These are phyloP conservation scores for Eristalis pertinax DNA, from an alignment of 2,888 invertebrate genomes.

Conservation along the genomic window DNA sequence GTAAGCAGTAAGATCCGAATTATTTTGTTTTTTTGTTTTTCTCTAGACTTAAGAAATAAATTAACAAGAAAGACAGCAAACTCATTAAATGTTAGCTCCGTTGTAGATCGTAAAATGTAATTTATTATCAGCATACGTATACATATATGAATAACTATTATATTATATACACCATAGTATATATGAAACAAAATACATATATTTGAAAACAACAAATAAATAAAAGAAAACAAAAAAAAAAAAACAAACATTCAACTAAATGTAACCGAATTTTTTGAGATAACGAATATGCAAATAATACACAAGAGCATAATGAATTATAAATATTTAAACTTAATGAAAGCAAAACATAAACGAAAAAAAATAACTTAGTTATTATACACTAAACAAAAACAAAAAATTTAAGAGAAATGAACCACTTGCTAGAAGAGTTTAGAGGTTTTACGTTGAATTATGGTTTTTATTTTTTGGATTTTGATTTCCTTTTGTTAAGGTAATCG, in stretches of 20 bases:
- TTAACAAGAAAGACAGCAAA: slow-evolving; percentile 44
- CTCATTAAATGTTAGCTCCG: slow-evolving; percentile 69
- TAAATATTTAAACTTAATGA: slow-evolving; percentile 64
- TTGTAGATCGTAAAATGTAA: slow-evolving; percentile 71
- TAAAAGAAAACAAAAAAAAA: slow-evolving; percentile 5
- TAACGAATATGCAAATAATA: slow-evolving; percentile 70
- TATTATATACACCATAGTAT: slow-evolving; percentile 61
- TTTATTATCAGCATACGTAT: slow-evolving; percentile 72
- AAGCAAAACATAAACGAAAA: slow-evolving; percentile 18
- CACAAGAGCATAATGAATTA: slow-evolving; percentile 54
- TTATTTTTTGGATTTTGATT: slow-evolving; percentile 36
- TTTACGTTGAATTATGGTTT: slow-evolving; percentile 44
- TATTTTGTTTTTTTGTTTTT: slow-evolving; percentile 5
- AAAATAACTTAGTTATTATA: slow-evolving; percentile 64
- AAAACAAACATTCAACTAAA: slow-evolving; percentile 41
- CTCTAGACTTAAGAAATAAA: slow-evolving; percentile 36
- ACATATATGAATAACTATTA: slow-evolving; percentile 60
- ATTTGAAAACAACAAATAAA: slow-evolving; percentile 38
- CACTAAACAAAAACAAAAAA: slow-evolving; percentile 44
- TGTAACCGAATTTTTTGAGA: slow-evolving; percentile 69
- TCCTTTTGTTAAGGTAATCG: slow-evolving; percentile 55
- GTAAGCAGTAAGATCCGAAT: not conserved
- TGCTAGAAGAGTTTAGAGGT: slow-evolving; percentile 64
- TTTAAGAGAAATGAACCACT: slow-evolving; percentile 26
- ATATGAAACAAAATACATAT: slow-evolving; percentile 32